Evolutionary conservation across 1,140 invertebrate genomes (phyloP).

Genomic region (Drosophila busckii): DNA sequence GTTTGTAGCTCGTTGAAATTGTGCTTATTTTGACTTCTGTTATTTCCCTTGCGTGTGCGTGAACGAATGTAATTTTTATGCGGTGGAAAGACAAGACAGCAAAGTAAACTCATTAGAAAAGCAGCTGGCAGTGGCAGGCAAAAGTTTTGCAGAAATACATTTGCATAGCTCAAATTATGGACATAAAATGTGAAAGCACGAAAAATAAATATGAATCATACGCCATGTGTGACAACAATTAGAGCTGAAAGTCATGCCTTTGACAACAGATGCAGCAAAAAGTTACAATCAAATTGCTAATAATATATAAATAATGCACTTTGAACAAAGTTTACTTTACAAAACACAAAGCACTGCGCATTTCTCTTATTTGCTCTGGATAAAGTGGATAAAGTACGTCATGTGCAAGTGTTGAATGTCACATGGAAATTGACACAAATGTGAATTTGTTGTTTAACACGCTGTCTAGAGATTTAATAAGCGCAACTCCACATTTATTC

Average conservation of each 20-base stretch:
- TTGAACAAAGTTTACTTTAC: too few species aligned
- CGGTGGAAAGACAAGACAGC: too few species aligned
- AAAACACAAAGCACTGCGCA: too few species aligned
- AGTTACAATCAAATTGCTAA: neutral
- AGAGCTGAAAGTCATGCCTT: slow-evolving; percentile 12
- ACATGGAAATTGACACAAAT: slow-evolving; percentile 8
- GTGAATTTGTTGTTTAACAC: neutral
- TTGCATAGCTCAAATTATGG: slow-evolving; percentile 62
- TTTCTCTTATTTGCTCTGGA: too few species aligned
- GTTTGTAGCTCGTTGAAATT: neutral
- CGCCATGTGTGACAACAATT: slow-evolving; percentile 60
- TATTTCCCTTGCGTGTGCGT: too few species aligned
- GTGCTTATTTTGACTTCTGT: neutral
- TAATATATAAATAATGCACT: neutral
- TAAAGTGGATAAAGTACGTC: too few species aligned
- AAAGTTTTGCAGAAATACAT: slow-evolving; percentile 35
- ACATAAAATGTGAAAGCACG: slow-evolving; percentile 59
- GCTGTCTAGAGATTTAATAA: too few species aligned
- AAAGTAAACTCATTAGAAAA: neutral
- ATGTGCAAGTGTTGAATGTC: slow-evolving; percentile 4
- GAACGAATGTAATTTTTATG: too few species aligned
- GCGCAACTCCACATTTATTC: neutral
- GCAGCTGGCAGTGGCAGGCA: slow-evolving; percentile 4
- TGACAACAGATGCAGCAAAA: slow-evolving; percentile 3
- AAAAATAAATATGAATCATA: slow-evolving; percentile 69